These are phyloP conservation scores for Pampusana beccarii DNA, from an alignment of 2,113 vertebrate genomes.

Conservation along the genomic window DNA sequence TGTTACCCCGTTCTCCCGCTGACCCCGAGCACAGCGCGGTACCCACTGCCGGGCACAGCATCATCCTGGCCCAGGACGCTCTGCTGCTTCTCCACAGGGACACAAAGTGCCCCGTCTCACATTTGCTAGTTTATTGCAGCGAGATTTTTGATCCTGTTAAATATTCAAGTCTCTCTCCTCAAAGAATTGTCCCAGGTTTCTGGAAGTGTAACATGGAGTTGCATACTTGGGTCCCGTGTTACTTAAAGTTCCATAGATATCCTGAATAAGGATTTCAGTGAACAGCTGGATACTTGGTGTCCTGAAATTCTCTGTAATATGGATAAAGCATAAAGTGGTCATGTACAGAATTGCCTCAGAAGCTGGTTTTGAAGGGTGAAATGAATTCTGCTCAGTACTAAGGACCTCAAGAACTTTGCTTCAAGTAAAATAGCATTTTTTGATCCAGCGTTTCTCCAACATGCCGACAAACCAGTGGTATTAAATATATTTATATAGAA, in stretches of 20 bases:
- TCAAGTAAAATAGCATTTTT: background rate
- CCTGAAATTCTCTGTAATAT: background rate
- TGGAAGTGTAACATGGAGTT: background rate
- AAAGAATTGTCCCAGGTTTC: background rate
- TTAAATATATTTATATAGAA: background rate
- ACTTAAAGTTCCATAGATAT: accelerated
- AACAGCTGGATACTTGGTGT: background rate
- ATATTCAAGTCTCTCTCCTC: background rate
- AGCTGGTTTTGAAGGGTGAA: background rate
- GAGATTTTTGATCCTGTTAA: background rate
- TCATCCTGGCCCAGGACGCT: background rate
- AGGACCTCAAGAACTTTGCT: background rate
- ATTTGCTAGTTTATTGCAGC: background rate
- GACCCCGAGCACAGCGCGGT: too few relatives aligned
- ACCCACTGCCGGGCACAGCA: too few relatives aligned
- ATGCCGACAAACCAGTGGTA: background rate
- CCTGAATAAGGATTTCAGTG: background rate
- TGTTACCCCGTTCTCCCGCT: too few relatives aligned
- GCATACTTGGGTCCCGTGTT: background rate
- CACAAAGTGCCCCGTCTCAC: background rate
- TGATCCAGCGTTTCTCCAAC: background rate
- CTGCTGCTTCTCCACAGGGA: background rate
- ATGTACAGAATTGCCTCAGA: background rate
- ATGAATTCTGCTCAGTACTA: background rate
- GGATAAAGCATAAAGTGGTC: background rate